phyloP scores from a whole-genome alignment of 1,140 invertebrate genomes.

The Leptopilina clavipes region DNA sequence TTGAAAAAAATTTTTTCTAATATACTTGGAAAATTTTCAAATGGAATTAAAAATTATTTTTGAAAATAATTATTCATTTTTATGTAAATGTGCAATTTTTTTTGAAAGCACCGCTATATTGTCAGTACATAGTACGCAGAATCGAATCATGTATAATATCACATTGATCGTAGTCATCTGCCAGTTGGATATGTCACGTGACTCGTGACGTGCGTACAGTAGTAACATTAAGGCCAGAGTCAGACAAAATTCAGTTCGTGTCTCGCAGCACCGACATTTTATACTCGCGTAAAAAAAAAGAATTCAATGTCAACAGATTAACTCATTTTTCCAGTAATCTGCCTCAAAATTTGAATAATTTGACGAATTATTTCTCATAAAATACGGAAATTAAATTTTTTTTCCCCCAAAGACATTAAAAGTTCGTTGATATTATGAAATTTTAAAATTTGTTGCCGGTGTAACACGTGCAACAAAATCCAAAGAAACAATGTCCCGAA shows the following conservation, averaged over 20 bases:
- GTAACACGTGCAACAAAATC: background rate
- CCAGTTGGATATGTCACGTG: conserved; percentile 5
- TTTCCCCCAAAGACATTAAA: background rate
- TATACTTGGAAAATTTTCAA: too few relatives aligned
- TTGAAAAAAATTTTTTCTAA: too few relatives aligned
- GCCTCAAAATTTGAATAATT: background rate
- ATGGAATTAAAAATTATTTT: too few relatives aligned
- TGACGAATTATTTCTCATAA: background rate
- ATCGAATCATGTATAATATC: background rate
- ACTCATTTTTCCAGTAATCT: background rate
- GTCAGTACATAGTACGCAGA: background rate
- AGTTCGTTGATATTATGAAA: background rate
- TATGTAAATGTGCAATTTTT: background rate
- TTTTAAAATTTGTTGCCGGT: background rate
- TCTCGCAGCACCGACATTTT: conserved; percentile 16
- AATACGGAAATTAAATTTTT: background rate
- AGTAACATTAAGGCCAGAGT: conserved; percentile 12
- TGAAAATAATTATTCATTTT: too few relatives aligned
- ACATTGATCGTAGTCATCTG: conserved; percentile 7
- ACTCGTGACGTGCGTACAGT: conserved; percentile 7
- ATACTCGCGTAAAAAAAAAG: background rate
- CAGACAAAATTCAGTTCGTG: background rate
- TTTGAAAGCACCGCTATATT: background rate
- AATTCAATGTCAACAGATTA: background rate
- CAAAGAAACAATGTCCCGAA: conserved; percentile 23